phyloP scores from a whole-genome alignment of 2,113 vertebrate genomes.

The Empidonax alnorum region DNA sequence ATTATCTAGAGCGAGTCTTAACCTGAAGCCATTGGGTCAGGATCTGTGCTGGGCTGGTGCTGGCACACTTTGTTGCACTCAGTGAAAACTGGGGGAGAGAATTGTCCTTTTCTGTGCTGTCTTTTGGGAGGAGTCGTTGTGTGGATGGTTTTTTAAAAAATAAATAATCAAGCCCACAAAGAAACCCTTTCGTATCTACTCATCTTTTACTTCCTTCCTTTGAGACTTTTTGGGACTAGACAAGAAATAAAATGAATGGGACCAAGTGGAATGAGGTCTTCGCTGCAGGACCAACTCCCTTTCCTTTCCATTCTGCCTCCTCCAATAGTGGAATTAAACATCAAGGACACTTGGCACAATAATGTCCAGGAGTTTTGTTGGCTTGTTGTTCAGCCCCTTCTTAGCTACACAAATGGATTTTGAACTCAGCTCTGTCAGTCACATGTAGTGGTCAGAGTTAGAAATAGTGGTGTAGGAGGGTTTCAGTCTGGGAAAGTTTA shows the following conservation, averaged over 20 bases:
- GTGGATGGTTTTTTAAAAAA: neutral
- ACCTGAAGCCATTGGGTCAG: neutral
- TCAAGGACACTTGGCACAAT: neutral
- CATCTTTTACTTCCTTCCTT: neutral
- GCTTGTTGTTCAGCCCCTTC: neutral
- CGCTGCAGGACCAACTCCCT: neutral
- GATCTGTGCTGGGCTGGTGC: neutral
- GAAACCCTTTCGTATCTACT: neutral
- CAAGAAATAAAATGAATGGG: neutral
- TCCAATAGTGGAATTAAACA: neutral
- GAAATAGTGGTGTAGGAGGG: neutral
- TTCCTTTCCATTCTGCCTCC: neutral
- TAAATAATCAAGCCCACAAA: neutral
- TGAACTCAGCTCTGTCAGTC: neutral
- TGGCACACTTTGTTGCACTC: neutral
- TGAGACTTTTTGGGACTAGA: neutral
- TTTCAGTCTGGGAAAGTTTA: neutral
- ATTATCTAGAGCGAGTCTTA: neutral
- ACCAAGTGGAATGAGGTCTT: neutral
- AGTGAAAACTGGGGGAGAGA: accelerated
- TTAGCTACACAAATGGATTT: neutral
- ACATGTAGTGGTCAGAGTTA: neutral
- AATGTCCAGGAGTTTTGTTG: neutral
- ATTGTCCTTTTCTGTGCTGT: neutral
- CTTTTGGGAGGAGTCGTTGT: neutral